phyloP scores from a whole-genome alignment of 2,113 vertebrate species.

The Chitala chitala region DNA sequence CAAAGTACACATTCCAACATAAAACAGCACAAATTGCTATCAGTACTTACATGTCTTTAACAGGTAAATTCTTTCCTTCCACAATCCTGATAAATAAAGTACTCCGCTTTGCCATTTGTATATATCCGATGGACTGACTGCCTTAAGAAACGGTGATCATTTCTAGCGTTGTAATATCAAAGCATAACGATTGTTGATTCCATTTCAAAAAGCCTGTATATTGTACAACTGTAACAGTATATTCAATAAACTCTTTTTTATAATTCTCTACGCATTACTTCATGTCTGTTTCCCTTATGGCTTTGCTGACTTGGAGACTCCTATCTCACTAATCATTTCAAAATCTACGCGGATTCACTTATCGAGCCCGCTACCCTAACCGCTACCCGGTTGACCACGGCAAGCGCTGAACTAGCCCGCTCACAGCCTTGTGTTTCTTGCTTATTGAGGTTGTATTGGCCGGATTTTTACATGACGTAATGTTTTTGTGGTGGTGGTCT shows the following conservation, averaged over 20 bases:
- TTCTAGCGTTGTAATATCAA: not conserved
- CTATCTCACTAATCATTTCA: no score
- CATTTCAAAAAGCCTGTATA: not conserved
- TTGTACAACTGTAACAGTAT: not conserved
- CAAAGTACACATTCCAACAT: not conserved
- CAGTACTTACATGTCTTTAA: slow-evolving; percentile 71
- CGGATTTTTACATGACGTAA: no score
- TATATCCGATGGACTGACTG: not conserved
- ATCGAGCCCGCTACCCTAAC: not conserved
- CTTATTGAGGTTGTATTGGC: no score
- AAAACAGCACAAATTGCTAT: not conserved
- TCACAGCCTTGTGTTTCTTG: no score
- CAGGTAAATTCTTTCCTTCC: slow-evolving; percentile 69
- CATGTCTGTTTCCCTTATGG: no score
- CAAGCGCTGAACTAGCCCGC: no score
- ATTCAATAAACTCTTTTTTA: no score
- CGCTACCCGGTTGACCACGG: not conserved
- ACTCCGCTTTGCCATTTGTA: slow-evolving; percentile 61
- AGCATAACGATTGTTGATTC: not conserved
- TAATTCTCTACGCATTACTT: no score
- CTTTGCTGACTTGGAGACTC: no score
- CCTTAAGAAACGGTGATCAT: not conserved
- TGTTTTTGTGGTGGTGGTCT: no score
- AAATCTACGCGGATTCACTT: not conserved
- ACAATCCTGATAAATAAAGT: slow-evolving; percentile 68